Percentiles rank a stretch among this genome's conserved stretches.
Evolutionary conservation across 2,113 vertebrate species (phyloP).

Genomic region (Pollachius pollachius): DNA sequence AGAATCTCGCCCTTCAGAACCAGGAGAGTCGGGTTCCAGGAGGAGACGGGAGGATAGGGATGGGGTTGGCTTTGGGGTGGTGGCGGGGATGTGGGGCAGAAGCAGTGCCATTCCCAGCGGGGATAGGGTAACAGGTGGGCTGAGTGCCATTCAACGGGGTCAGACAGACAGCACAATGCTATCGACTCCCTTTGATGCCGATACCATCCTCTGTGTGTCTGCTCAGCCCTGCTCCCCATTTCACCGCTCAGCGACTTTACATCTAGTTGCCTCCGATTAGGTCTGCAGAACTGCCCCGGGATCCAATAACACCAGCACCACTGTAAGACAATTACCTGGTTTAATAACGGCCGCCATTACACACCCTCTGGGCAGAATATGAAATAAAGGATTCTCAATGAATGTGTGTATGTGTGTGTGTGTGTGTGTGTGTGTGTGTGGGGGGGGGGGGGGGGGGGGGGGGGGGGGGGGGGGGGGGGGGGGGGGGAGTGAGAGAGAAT

Average conservation of each 20-base stretch:
- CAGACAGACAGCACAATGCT: conserved; percentile 52
- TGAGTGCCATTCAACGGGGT: conserved; percentile 46
- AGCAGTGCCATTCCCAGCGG: conserved; percentile 49
- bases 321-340: conserved; percentile 68
- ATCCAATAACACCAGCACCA: conserved; percentile 64
- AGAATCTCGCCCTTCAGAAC: conserved; percentile 17
- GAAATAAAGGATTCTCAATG: conserved; percentile 48
- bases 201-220: conserved; percentile 66
- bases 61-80: no score
- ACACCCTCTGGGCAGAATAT: conserved; percentile 62
- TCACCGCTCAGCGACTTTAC: conserved; percentile 72
- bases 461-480: neutral
- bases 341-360: conserved; percentile 70
- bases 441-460: conserved; percentile 18
- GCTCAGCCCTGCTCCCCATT: conserved; percentile 63
- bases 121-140: conserved; percentile 68
- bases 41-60: conserved; percentile 16
- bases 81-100: conserved; percentile 16
- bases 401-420: conserved; percentile 22
- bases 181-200: conserved; percentile 63
- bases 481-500: no score
- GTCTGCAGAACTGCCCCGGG: conserved; percentile 53
- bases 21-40: conserved; percentile 50
- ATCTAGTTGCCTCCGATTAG: conserved; percentile 60
- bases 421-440: conserved; percentile 5